Evolutionary conservation across 2,888 invertebrate species (phyloP).

Genomic region (Plagodis dolabraria): DNA sequence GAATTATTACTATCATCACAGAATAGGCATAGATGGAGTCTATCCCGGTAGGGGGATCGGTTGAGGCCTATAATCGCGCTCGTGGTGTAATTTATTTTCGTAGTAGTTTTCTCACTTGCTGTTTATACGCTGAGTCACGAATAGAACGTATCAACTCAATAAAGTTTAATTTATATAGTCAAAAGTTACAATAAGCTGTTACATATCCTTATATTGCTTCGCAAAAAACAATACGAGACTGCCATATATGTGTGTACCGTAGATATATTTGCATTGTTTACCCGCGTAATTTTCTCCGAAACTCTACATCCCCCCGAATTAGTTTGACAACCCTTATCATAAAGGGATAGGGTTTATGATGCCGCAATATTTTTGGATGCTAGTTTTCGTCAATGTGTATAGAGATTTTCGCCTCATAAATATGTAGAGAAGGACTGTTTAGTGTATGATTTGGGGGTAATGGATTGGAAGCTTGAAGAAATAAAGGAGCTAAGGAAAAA

Average conservation of each 20-base stretch:
- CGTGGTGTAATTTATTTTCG: too few relatives aligned
- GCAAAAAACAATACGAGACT: conserved; percentile 13
- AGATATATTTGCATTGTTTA: conserved; percentile 37
- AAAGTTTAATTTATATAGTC: too few relatives aligned
- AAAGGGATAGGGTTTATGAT: conserved; percentile 22
- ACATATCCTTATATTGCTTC: background rate
- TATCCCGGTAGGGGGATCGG: too few relatives aligned
- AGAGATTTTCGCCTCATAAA: conserved; percentile 51
- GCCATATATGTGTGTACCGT: conserved; percentile 18
- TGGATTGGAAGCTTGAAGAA: conserved; percentile 47
- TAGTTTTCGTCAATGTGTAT: conserved; percentile 25
- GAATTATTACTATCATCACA: too few relatives aligned
- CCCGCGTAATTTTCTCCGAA: conserved; percentile 28
- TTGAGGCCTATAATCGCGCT: too few relatives aligned
- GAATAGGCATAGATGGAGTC: too few relatives aligned
- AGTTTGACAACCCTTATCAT: conserved; percentile 18
- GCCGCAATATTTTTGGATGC: conserved; percentile 7
- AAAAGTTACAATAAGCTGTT: too few relatives aligned
- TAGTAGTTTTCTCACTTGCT: too few relatives aligned
- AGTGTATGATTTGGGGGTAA: conserved; percentile 60
- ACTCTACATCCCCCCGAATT: conserved; percentile 17
- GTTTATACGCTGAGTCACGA: too few relatives aligned
- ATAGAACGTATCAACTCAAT: too few relatives aligned
- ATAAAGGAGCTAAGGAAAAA: conserved; percentile 29
- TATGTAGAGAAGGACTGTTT: conserved; percentile 61